Evolutionary conservation across 2,888 invertebrate species (phyloP), one percentile per base, ranked within the genome.

Genomic region (Caenorhabditis sulstoni): DNA sequence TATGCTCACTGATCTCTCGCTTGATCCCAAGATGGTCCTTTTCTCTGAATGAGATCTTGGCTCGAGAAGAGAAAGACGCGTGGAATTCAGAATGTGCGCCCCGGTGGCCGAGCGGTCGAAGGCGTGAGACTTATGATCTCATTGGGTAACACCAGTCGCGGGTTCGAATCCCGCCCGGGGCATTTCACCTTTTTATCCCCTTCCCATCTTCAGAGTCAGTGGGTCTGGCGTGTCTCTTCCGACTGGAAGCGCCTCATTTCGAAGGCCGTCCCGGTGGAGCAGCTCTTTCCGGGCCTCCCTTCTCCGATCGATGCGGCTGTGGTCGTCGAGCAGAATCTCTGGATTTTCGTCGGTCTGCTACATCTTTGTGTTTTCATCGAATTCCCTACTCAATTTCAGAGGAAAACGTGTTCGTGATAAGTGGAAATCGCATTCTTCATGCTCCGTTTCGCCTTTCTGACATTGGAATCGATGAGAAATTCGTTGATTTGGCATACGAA

Each of bases 401-500:
- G 3, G 66, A 75, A 4, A 58, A 62, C 8, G 45, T 80, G 8
- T 76, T 61, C 37, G 75, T 80, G 12, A 70, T 74, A 9, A 41
- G 64, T 55, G 80, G 75, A 5, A 52, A 55, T 58, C 70, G 62
- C 22, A 58, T 76, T 1, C 50, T 65, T 16, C 73, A 80, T 59
- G 70, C 75, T 49, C 80, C 80, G 7, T 35, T 76, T 0, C 37
- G 37, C 0, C 58, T 80, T 1, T 12, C 35, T 0, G 50, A 75
- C 12, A 50, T 80, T 4, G 73, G 73, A 16, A 80, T 80, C 11
- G 50, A 70, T 29, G 66, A 65, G 23, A 61, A 35, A 44, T 67
- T 39, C n/a, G 49, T 80, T 29, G 71, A 76, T 66, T 57, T 80
- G 61, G 80, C 80, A 0, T 80, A 80, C 18, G 80, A 70, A 14